Evolutionary conservation across 2,888 invertebrate species (phyloP), one percentile per base, ranked within the genome.

Genomic region (Papilio protenor): DNA sequence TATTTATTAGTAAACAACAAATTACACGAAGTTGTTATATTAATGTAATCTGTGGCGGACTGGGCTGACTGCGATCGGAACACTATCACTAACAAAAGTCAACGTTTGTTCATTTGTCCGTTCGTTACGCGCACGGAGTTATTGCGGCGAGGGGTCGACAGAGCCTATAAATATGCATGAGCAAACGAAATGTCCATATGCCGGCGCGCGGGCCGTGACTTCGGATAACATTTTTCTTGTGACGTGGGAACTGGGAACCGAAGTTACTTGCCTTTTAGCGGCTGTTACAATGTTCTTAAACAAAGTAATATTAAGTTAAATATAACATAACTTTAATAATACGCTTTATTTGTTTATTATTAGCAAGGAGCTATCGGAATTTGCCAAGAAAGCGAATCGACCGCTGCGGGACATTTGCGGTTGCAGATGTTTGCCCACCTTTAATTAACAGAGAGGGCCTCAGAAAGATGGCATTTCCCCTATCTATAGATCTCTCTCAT

Each of bases 151-250:
- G 76, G 76, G 81, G 80, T 80, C 79, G 79, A 40, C 79, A 75
- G 79, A 64, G 57, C 57, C 72, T 81, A 84, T 85, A 83, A 83
- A 85, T 85, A 86, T 85, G 83, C 83, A 85, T 85, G 84, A 84
- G 82, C 75, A 81, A 85, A 83, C 85, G 85, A 83, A 83, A 83
- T 84, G 81, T 77, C 85, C 85, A 83, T 84, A 85, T 85, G 85
- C 77, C 81, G 82, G 79, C 57, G 73, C 78, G 73, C 76, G 73
- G 74, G 45, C 77, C 72, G 73, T 73, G 77, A 76, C 75, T 79
- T 72, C 73, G 76, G 74, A 77, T 79, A 57, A 80, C 81, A 83
- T 83, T 84, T 84, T 84, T 83, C 83, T 82, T 83, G 79, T 66
- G 66, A 69, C 75, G 75, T 78, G 76, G 77, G 77, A 81, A 83